Base-by-base conservation (phyloP, 2,113 vertebrate genomes). In the Aegotheles bennettii region DNA sequence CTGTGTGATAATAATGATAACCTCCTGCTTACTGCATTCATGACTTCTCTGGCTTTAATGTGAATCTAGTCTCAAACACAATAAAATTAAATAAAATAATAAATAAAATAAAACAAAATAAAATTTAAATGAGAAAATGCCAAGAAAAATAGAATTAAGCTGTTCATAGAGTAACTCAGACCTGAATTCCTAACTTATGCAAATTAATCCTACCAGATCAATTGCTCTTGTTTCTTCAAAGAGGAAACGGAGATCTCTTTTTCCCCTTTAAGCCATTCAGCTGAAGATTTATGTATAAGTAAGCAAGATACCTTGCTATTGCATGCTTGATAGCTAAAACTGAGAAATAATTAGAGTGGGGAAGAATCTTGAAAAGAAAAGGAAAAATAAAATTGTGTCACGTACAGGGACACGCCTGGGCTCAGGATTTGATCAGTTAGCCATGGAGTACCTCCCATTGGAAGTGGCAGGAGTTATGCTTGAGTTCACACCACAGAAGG, bases 291-390 rank as follows among this genome's bases (percentile, higher is more conserved):
- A 36, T 88, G 25, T 69, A 5, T 42, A 53, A 84, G 20, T 25
- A 63, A 90, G 42, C 12, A 54, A 75, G 90, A 77, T 21, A 24
- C 9, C 17, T 89, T 92, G 45, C 31, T 51, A 8, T 28, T 54
- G 21, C 35, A 4, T 42, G 48, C 8, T 48, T 0, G 0, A 15
- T 35, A 77, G 33, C 67, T 61, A 12, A 77, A 50, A 59, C 16
- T n/a, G 29, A 60, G 43, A 61, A 80, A 47, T 81, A 77, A 84
- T 74, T 47, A 81, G 54, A 86, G 42, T 1, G 0, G 15, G 54
- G 68, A 81, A 80, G 33, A 87, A 68, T 48, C 28, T 73, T 48
- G 16, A 33, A 80, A 50, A 71, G 6, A 6, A 36, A 50, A 51
- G 13, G 13, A 51, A 43, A 79, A 86, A 20, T 29, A 12, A 42